Evolutionary conservation across 2,888 invertebrate genomes (phyloP), one percentile per base, ranked within the genome.

Genomic region (Ceraclea dissimilis): DNA sequence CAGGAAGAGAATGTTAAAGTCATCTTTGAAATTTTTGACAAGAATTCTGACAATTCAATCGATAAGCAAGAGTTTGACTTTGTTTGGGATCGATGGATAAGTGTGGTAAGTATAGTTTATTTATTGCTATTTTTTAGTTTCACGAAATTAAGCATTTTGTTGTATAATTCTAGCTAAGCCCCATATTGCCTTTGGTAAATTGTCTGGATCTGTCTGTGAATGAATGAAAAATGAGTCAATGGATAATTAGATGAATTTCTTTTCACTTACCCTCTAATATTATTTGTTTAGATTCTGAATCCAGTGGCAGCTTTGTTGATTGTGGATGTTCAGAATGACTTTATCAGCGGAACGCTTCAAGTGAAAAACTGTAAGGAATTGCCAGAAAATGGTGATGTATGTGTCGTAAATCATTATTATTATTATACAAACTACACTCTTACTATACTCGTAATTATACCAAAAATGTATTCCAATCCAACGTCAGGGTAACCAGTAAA

Each of bases 271-370:
- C n/a, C n/a, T n/a, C n/a, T n/a, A 19, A 47, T 17, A 47, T 47
- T 18, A 5, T 47, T 17, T 17, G 18, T 47, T 22, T 49, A 49
- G 49, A 49, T 49, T 16, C 8, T 49, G 13, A 26, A 49, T 13
- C 49, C 49, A 4, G n/a, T 17, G 2, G 16, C 22, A 11, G 49
- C 49, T 8, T 20, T 49, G 21, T 5, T 49, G 2, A 26, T 49
- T 8, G 49, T 49, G 16, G 49, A 49, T 49, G 49, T 49, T 10
- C 49, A 49, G 16, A 49, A 49, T 49, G 49, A 49, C n/a, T 49
- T 49, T 17, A 49, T 49, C 17, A 19, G 19, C 13, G 49, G 49
- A 5, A 26, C 22, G 2, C n/a, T 49, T 10, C 11, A 17, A 18
- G 5, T 47, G 4, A 2, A 47, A 4, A 47, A 47, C 20, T 47